Evolutionary conservation across 2,797 vertebrate species (phyloP), one percentile per base, ranked within the genome.

Genomic region (Dromococcyx pavoninus): DNA sequence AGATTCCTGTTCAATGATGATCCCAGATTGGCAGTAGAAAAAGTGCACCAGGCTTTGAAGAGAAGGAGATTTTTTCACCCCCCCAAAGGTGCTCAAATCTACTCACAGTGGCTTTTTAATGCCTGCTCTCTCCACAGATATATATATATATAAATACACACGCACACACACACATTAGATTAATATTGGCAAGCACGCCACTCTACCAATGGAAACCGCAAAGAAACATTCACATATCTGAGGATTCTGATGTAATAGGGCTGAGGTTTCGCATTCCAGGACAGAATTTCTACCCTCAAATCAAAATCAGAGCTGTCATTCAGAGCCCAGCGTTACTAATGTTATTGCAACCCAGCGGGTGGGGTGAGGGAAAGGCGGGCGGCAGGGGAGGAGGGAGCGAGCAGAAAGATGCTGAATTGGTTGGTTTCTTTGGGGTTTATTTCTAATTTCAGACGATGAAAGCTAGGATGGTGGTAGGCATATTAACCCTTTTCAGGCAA

Each of bases 171-270:
- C 88, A 58, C 16, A 27, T 56, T 60, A 64, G 74, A 85, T 96
- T 79, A 92, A 70, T 25, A 13, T n/a, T 96, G 96, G 94, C 94
- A 71, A 91, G 83, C 41, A 0, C 79, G 17, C 19, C 22, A 5
- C 92, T 92, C 93, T 72, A 19, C 76, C 62, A 6, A n/a, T 8
- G 74, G 77, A 95, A 89, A 92, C 84, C 72, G 7, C 97, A 94
- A 46, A 73, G 96, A 86, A 94, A 83, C 75, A n/a, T 93, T 91
- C 96, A 48, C 96, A 91, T 73, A 95, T 86, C 88, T 82, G 90
- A 43, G 91, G 85, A 88, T 91, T 96, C 97, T 97, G 97, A 96
- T 96, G 96, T 96, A 80, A 96, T 76, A 54, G 66, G 90, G 77
- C 72, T 96, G 97, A 95, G 96, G 95, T 96, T 91, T 96, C n/a